Evolutionary conservation across 2,888 invertebrate genomes (phyloP), one percentile per base, ranked within the genome.

Genomic region (Resseliella maxima): DNA sequence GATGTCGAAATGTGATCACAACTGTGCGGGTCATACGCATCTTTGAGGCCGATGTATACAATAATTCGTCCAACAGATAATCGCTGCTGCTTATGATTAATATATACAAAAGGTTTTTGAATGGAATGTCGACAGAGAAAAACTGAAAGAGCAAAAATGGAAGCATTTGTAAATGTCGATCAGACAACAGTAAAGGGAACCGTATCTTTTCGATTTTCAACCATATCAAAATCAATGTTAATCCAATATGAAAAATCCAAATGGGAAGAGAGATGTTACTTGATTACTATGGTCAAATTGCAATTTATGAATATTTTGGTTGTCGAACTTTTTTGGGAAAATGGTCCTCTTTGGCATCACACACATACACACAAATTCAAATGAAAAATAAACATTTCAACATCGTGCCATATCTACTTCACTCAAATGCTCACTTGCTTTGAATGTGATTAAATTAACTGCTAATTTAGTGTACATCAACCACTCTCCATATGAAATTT

Each of bases 361-460:
- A 31, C 36, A 36, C 35, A 35, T 8, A 27, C 41, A 10, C 8
- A 41, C 24, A 83, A 38, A 83, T 10, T 83, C 83, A 41, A 41
- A n/a, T n/a, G n/a, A n/a, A 83, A 18, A 8, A n/a, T 24, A 72
- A 72, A 72, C 15, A 72, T 72, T 72, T 72, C 72, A 27, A 27
- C 41, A 38, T 38, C 83, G 6, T 38, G n/a, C 41, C 83, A 41
- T 83, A 83, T 83, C 24, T 3, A 81, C 36, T 35, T 81, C 31
- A 36, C 24, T 50, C 46, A 15, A 6, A 50, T 50, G 46, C 36
- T 81, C 6, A 2, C 5, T 36, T 38, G 83, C 83, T 83, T 38
- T 83, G 83, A 83, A 36, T 83, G n/a, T 85, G 85, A 85, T 85
- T 85, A 41, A 85, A 85, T 85, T 85, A 85, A 31, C 85, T 85